These are phyloP conservation scores for Scyliorhinus canicula DNA, from an alignment of 2,797 vertebrate genomes.

Conservation along the genomic window DNA sequence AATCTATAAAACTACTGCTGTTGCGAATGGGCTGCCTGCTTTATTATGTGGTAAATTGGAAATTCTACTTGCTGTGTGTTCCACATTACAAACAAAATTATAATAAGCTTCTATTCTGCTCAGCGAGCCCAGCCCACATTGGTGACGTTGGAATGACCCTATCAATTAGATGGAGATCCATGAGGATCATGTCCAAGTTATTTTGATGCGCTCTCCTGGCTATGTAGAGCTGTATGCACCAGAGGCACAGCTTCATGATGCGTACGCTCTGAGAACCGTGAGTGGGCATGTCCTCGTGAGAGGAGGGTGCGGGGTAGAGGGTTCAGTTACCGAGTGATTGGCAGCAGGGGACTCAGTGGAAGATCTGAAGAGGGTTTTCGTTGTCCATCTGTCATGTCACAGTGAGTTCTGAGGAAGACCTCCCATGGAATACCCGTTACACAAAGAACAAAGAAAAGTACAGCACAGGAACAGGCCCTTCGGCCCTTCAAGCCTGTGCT, in stretches of 20 bases:
- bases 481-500: no score
- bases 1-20: not conserved
- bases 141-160: not conserved
- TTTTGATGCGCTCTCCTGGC: not conserved
- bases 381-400: not conserved
- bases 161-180: not conserved
- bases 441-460: no score
- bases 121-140: not conserved
- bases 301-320: not conserved
- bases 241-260: not conserved
- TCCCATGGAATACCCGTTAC: not conserved
- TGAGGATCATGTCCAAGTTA: no score
- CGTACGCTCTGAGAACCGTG: not conserved
- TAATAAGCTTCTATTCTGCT: not conserved
- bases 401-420: not conserved
- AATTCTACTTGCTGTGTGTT: not conserved
- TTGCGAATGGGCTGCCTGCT: not conserved
- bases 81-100: not conserved
- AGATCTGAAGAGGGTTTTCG: not conserved
- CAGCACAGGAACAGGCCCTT: no score
- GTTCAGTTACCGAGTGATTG: no score
- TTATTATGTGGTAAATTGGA: slow-evolving; percentile 19
- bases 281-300: not conserved
- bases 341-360: no score
- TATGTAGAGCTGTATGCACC: not conserved